Percentiles rank a stretch among this genome's conserved stretches.
These are phyloP conservation scores for Corticium candelabrum DNA, from an alignment of 37 sponge, comb jelly and placozoan species.

Conservation along the genomic window DNA sequence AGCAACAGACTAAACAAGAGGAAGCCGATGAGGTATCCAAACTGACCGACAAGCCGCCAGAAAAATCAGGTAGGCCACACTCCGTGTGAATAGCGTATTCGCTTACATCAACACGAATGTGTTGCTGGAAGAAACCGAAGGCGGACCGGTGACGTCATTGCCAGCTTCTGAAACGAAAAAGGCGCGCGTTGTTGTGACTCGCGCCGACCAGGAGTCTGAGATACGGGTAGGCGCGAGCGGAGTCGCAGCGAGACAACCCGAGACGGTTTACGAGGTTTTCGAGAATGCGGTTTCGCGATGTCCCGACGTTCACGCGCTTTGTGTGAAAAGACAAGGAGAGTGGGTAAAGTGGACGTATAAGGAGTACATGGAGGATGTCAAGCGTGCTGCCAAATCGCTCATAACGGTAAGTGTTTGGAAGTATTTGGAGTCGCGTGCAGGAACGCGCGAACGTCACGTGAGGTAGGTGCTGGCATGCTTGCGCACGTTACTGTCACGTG, in stretches of 20 bases:
- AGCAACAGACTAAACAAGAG: no score
- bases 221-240: neutral
- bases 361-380: constrained; percentile 32
- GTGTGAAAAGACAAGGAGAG: constrained; percentile 21
- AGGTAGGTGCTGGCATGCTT: no score
- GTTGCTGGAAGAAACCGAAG: no score
- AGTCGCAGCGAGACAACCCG: constrained; percentile 10
- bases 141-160: no score
- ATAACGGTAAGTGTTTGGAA: constrained; percentile 29
- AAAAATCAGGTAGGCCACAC: no score
- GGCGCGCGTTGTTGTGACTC: neutral
- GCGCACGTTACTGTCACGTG: no score
- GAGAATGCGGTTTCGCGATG: constrained; percentile 28
- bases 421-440: no score
- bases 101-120: no score
- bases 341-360: constrained; percentile 42
- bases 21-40: no score
- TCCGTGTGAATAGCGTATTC: no score
- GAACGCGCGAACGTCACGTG: no score
- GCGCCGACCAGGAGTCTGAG: neutral
- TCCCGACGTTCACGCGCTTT: constrained; percentile 13
- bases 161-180: neutral
- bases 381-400: constrained; percentile 55
- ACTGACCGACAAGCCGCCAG: no score
- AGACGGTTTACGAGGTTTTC: constrained; percentile 52